Conservation (phyloP, 23 tunicate species). For the Trididemnum nubilum region DNA sequence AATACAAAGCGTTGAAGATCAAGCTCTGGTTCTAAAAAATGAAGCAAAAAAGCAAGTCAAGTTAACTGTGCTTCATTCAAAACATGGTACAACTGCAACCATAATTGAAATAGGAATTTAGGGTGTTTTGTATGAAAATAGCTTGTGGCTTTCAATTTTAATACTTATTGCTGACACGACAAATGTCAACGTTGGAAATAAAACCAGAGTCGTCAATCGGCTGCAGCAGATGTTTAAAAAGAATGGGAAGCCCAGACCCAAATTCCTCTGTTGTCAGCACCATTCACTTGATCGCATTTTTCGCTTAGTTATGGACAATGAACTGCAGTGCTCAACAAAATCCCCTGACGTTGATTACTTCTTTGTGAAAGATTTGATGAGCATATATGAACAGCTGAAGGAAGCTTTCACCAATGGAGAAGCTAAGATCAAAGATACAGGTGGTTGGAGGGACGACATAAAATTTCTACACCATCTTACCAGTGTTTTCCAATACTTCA, state of each 20-base stretch:
- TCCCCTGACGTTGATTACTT: too few relatives aligned
- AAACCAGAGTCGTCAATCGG: slow-evolving; percentile 4
- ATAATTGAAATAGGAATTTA: slow-evolving; percentile 3
- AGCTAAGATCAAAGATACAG: slow-evolving; percentile 13
- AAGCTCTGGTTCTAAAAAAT: slow-evolving; percentile 15
- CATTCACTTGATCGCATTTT: slow-evolving; percentile 12
- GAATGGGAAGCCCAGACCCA: slow-evolving; percentile 13
- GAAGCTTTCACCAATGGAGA: slow-evolving; percentile 5
- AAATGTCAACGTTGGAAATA: slow-evolving; percentile 3
- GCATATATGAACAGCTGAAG: too few relatives aligned
- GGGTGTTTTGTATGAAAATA: neutral
- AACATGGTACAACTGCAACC: slow-evolving; percentile 11
- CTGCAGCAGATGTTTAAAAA: slow-evolving; percentile 19
- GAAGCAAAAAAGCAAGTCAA: slow-evolving; percentile 8
- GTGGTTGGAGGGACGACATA: too few relatives aligned
- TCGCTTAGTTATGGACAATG: slow-evolving; percentile 3
- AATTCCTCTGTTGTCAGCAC: slow-evolving; percentile 2
- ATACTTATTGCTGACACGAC: slow-evolving; percentile 18
- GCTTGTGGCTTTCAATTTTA: neutral
- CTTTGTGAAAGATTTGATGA: neutral
- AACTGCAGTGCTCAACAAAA: slow-evolving; percentile 9
- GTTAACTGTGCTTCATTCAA: slow-evolving; percentile 4
- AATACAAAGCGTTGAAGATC: slow-evolving; percentile 18
- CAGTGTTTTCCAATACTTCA: neutral
- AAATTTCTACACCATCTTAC: too few relatives aligned